Conservation (phyloP, 2,113 vertebrate genomes). For the Hippolais icterina region DNA sequence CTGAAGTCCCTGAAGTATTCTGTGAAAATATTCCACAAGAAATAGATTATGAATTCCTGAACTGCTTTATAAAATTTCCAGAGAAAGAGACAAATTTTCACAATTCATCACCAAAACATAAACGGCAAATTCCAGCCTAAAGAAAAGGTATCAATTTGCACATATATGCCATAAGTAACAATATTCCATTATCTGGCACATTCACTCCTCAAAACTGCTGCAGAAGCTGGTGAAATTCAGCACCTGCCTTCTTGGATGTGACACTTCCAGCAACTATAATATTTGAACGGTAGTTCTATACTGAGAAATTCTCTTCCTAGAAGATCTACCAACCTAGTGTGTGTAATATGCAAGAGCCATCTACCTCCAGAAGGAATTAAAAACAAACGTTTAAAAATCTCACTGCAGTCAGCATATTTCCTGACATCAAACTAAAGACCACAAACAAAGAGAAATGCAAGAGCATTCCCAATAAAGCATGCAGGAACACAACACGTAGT, state of each 20-base stretch:
- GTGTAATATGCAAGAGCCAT: not conserved
- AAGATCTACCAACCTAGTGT: not conserved
- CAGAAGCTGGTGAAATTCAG: not conserved
- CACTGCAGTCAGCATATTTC: not conserved
- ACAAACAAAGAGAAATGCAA: slow-evolving; percentile 18
- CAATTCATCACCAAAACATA: not conserved
- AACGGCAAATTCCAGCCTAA: not conserved
- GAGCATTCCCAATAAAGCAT: slow-evolving; percentile 43
- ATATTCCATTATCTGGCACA: not conserved
- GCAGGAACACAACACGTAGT: not conserved
- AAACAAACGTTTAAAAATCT: not conserved
- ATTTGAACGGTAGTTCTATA: not conserved
- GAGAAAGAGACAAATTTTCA: not conserved
- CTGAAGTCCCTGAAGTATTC: not conserved
- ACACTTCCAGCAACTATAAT: not conserved
- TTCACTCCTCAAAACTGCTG: not conserved
- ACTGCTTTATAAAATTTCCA: not conserved
- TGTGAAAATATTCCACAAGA: not conserved
- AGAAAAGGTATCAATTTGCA: not conserved
- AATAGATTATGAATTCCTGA: not conserved
- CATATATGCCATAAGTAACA: not conserved
- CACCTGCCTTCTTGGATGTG: not conserved
- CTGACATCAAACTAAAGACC: not conserved
- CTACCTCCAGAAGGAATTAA: not conserved
- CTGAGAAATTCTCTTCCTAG: not conserved